Conservation (phyloP, 2,797 vertebrate species). For the Chaetodon trifasciatus region DNA sequence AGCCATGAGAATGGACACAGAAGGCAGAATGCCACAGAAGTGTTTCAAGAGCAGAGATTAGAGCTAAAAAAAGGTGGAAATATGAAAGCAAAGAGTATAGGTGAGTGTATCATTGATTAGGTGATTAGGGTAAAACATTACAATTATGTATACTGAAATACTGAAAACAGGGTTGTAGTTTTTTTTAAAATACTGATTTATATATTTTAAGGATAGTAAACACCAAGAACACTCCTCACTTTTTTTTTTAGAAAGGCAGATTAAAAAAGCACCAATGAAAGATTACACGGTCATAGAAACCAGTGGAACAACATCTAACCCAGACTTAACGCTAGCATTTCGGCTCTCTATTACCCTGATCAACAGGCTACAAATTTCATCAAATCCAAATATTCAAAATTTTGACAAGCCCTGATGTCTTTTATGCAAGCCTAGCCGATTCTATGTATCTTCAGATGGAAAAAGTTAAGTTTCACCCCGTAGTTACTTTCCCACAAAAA, state of each 20-base stretch:
- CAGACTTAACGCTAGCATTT: neutral
- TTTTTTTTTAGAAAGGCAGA: neutral
- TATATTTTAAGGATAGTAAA: too few species aligned
- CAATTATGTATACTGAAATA: neutral
- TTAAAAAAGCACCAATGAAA: neutral
- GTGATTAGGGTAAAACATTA: neutral
- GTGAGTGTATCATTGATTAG: too few species aligned
- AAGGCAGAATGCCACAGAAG: neutral
- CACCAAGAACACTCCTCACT: too few species aligned
- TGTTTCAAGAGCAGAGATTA: neutral
- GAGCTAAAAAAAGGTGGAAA: neutral
- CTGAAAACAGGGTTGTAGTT: neutral
- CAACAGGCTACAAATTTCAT: neutral
- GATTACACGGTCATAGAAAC: neutral
- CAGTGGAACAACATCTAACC: too few species aligned
- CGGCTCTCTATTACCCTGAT: neutral
- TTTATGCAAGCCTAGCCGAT: neutral
- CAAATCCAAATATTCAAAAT: neutral
- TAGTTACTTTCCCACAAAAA: slow-evolving; percentile 9
- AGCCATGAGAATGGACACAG: neutral
- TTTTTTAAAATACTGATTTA: neutral
- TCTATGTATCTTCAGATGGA: neutral
- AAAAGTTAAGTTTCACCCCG: slow-evolving; percentile 15
- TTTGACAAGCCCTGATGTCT: neutral
- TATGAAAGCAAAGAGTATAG: neutral